phyloP scores from a whole-genome alignment of 2,113 vertebrate species.

The Podilymbus podiceps region DNA sequence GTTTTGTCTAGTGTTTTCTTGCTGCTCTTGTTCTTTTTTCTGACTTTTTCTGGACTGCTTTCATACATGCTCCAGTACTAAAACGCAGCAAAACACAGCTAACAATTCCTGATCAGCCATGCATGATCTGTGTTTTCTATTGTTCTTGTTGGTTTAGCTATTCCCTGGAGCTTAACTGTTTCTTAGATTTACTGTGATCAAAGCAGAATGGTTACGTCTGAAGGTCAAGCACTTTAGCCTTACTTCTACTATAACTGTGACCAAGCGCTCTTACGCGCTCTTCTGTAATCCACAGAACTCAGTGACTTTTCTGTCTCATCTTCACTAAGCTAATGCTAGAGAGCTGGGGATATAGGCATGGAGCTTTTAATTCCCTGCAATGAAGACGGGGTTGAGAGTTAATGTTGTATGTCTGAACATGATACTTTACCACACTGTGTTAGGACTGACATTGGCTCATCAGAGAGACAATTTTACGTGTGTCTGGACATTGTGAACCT shows the following conservation, averaged over 20 bases:
- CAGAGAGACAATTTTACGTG: not conserved
- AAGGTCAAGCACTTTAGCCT: not conserved
- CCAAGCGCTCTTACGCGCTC: not conserved
- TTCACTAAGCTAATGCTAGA: not conserved
- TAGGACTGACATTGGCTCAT: not conserved
- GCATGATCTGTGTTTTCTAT: not conserved
- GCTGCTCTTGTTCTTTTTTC: not conserved
- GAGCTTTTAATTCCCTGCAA: not conserved
- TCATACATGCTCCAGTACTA: not conserved
- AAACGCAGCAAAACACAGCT: not conserved
- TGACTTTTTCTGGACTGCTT: not conserved
- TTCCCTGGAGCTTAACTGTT: not conserved
- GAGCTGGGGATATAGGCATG: not conserved
- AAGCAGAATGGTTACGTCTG: not conserved
- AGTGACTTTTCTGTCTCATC: not conserved
- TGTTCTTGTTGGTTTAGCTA: not conserved
- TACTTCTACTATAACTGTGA: not conserved
- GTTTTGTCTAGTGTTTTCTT: not conserved
- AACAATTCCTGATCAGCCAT: not conserved
- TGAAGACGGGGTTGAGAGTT: not conserved
- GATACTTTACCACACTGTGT: not conserved
- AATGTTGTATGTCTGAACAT: rapidly evolving
- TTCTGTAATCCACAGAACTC: not conserved
- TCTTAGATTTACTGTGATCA: not conserved
- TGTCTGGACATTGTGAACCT: not conserved